phyloP scores from a whole-genome alignment of 2,797 vertebrate genomes.

The Fratercula arctica region DNA sequence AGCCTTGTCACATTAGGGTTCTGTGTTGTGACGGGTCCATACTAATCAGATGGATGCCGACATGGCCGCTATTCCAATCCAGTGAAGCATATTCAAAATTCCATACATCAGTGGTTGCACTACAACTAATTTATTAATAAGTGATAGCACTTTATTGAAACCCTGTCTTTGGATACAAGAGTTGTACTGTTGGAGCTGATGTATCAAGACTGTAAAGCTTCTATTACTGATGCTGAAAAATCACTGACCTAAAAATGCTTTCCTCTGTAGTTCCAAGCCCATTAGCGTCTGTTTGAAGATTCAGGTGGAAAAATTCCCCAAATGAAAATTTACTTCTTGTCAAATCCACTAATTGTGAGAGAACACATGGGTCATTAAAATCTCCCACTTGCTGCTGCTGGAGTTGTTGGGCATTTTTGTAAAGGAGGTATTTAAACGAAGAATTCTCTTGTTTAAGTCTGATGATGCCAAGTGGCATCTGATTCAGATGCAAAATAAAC shows the following conservation, averaged over 20 bases:
- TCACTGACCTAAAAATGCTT: constrained; percentile 68
- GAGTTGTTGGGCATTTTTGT: neutral
- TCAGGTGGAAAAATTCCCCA: constrained; percentile 63
- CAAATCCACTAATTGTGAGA: constrained; percentile 54
- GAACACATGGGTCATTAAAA: constrained; percentile 33
- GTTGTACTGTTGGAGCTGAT: constrained; percentile 42
- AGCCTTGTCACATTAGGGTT: constrained; percentile 50
- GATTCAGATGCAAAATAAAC: neutral
- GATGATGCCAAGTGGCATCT: neutral
- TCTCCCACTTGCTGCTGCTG: constrained; percentile 14
- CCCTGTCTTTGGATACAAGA: constrained; percentile 42
- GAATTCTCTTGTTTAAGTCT: neutral
- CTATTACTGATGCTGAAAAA: constrained; percentile 50
- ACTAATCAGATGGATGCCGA: constrained; percentile 38
- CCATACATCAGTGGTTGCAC: constrained; percentile 49
- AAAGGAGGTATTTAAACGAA: neutral
- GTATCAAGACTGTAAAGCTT: constrained; percentile 41
- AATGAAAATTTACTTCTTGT: constrained; percentile 53
- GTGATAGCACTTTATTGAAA: constrained; percentile 48
- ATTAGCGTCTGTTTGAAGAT: constrained; percentile 56
- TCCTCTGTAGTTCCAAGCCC: constrained; percentile 57
- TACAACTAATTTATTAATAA: constrained; percentile 60
- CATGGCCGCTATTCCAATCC: constrained; percentile 21
- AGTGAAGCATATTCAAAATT: constrained; percentile 54
- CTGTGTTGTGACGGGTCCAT: constrained; percentile 7